These are phyloP conservation scores for Pseudolaguvia tuberculata DNA, from an alignment of 2,113 vertebrate species.

Conservation along the genomic window DNA sequence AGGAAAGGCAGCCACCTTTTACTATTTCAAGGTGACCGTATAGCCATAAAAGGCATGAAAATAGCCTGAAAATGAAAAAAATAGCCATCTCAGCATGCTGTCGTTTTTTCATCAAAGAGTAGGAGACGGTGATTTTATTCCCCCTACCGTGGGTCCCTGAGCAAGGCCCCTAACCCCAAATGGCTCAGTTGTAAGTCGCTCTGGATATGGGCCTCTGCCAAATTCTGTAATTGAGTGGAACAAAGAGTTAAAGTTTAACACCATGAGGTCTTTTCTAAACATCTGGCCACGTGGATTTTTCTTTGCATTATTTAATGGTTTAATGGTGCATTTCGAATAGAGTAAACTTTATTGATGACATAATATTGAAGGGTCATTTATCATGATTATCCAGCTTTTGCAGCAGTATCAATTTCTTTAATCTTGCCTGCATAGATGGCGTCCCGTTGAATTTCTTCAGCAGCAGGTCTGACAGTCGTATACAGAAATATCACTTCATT, in stretches of 20 bases:
- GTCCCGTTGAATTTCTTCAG: not conserved
- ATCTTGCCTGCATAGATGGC: not conserved
- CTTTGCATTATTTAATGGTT: not conserved
- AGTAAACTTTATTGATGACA: not conserved
- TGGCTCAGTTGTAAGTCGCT: too few relatives aligned
- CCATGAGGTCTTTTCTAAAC: slow-evolving; percentile 1
- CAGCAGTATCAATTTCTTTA: not conserved
- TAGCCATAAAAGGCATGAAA: slow-evolving; percentile 30
- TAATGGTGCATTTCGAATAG: not conserved
- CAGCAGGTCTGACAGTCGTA: not conserved
- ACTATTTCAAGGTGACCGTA: slow-evolving; percentile 22
- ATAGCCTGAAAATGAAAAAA: slow-evolving; percentile 32
- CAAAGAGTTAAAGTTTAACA: too few relatives aligned
- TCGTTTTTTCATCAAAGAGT: slow-evolving; percentile 8
- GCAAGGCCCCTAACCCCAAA: too few relatives aligned
- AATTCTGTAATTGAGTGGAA: too few relatives aligned
- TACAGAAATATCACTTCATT: not conserved
- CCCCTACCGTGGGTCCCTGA: too few relatives aligned
- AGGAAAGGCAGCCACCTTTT: slow-evolving; percentile 1
- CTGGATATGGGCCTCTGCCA: too few relatives aligned
- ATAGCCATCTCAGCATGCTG: slow-evolving; percentile 51
- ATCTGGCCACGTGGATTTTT: not conserved
- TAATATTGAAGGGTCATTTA: not conserved
- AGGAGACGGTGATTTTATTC: too few relatives aligned
- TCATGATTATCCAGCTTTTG: not conserved